Evolutionary conservation across 2,888 invertebrate species (phyloP).

Genomic region (Scaptomyza caliginosa): DNA sequence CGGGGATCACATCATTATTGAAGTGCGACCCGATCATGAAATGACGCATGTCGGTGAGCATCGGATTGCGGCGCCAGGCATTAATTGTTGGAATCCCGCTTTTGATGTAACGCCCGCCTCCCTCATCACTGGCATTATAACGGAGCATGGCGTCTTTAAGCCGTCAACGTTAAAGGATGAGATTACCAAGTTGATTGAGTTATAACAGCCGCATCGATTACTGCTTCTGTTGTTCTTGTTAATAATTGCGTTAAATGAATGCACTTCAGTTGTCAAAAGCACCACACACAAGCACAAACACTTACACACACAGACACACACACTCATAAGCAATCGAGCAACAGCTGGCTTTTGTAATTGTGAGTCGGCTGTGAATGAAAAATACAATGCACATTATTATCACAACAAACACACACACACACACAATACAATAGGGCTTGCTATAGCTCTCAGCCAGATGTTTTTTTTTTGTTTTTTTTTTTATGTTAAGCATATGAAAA

Average conservation of each 20-base stretch:
- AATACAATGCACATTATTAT: constrained; percentile 53
- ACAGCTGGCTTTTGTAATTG: constrained; percentile 38
- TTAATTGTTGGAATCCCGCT: constrained; percentile 98
- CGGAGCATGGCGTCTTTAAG: constrained; percentile 94
- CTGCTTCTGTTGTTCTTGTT: constrained; percentile 41
- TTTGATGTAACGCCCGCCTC: constrained; percentile 98
- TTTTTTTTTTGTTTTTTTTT: constrained; percentile 9
- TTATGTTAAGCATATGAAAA: not conserved
- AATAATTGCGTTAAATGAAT: constrained; percentile 51
- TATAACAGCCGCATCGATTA: constrained; percentile 54
- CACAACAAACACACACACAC: constrained; percentile 16
- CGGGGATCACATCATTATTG: constrained; percentile 95
- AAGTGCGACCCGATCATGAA: constrained; percentile 95
- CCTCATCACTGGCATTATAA: constrained; percentile 96
- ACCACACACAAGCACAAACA: constrained; percentile 25
- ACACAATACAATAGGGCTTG: constrained; percentile 18
- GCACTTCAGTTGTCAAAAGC: constrained; percentile 59
- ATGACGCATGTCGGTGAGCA: constrained; percentile 95
- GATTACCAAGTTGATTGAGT: constrained; percentile 69
- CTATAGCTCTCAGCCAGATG: constrained; percentile 15
- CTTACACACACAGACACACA: constrained; percentile 6
- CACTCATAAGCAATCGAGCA: constrained; percentile 5
- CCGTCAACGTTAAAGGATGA: constrained; percentile 85
- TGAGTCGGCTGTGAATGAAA: constrained; percentile 43
- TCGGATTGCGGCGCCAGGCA: constrained; percentile 94